Base-by-base conservation (phyloP, 1,140 invertebrate genomes). In the Brachionus koreanus region DNA sequence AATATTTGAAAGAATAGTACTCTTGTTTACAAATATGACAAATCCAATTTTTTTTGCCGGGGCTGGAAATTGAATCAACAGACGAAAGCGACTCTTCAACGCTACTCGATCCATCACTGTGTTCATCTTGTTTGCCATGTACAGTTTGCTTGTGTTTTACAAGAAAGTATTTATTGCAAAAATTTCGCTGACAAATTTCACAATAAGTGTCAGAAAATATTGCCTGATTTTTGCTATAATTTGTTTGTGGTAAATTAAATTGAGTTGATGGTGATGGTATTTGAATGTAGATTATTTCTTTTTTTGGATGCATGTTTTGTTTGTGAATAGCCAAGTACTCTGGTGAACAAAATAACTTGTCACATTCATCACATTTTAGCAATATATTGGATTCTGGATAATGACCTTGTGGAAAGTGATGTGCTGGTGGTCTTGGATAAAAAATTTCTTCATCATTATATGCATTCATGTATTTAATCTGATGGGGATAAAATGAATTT, bases 71-170 rank as follows among this genome's bases (percentile, higher is more conserved):
- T 1, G 35, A 69, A 9, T 35, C 6, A 16, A 12, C 25, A 19
- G 23, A 33, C 23, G 16, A 61, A 9, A 61, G 10, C 10, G 61
- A 33, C 2, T 65, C 61, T 5, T 52, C 49, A 1, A 52, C 61
- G 29, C 5, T 65, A 65, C 61, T 65, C n/a, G 61, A 29, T 6
- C 5, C 33, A 69, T 69, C 65, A 9, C 13, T 69, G 3, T 3
- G 1, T 42, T 69, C 65, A 1, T 69, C 65, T 69, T 69, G 65
- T 39, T 37, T 88, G 39, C 91, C 91, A 87, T 92, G 91, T 57
- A 92, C 91, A 84, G 90, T 91, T 83, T 90, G 88, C 85, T 91
- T 90, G 85, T 92, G 91, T 43, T 90, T 90, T 83, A 90, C 89
- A 82, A 91, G 86, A 85, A 90, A 90, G 85, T 91, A 91, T 85